Evolutionary conservation across 2,797 vertebrate species (phyloP), one percentile per base, ranked within the genome.

Genomic region (Lindbergichthys nudifrons): DNA sequence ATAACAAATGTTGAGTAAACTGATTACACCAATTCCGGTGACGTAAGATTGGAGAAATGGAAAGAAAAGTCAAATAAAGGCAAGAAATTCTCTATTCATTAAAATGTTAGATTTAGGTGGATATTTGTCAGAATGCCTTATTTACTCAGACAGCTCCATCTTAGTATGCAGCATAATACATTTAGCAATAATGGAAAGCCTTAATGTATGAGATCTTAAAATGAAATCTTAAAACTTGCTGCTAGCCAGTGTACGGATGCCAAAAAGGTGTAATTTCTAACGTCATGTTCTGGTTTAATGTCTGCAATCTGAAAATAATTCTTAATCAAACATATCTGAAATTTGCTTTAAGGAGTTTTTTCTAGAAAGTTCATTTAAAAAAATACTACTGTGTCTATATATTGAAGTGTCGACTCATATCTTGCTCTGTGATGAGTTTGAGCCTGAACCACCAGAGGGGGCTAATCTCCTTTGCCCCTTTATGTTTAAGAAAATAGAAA

Each of bases 401-500:
- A 36, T 36, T 36, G 32, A 36, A 36, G 32, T 9, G 32, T 36
- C 8, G 2, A 9, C 32, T 36, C 32, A 36, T 5, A 16, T 30
- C 57, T 19, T 8, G 11, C 3, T 47, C 12, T 46, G 16, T 30
- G 14, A 21, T n/a, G 45, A 14, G 6, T 19, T 6, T 0, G 5
- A 36, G 1, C 3, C 48, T 59, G 12, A 41, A 9, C 80, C 87
- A 81, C 66, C 67, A 77, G 87, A 62, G 48, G 84, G 77, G 1
- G 83, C 81, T 82, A 79, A 15, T 3, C 42, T 3, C 2, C 19
- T 57, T n/a, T 10, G 10, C 4, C 10, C 13, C 30, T 26, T 0
- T 8, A 8, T 1, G 19, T n/a, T 9, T 8, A 21, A 15, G 10
- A 41, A 18, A 8, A 7, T 5, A 2, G 45, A 61, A n/a, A 1